These are phyloP conservation scores for Rhodophaea formosa DNA, from an alignment of 2,888 invertebrate genomes.

Conservation along the genomic window DNA sequence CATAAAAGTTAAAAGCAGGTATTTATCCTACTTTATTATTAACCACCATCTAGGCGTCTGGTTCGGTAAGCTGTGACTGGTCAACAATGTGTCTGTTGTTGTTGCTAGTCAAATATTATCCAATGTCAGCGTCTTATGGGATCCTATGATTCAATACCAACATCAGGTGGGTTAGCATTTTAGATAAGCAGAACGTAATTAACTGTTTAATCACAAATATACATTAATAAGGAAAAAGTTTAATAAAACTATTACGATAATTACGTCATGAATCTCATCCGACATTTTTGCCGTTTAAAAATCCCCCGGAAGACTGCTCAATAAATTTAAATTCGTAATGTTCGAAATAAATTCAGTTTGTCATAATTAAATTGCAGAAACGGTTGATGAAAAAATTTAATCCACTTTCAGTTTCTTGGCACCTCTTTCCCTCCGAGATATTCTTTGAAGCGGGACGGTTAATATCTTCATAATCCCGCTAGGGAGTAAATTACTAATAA, in stretches of 20 bases:
- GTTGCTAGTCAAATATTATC: no score
- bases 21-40: no score
- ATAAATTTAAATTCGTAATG: conserved; percentile 15
- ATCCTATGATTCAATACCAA: no score
- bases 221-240: not conserved
- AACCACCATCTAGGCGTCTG: no score
- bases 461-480: conserved; percentile 12
- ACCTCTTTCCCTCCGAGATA: conserved; percentile 21
- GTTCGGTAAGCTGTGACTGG: no score
- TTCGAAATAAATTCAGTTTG: conserved; percentile 13
- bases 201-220: not conserved
- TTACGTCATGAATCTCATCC: conserved; percentile 10
- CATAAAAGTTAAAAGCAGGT: no score
- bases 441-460: conserved; percentile 17
- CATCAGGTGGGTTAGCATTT: no score
- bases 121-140: no score
- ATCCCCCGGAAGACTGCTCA: conserved; percentile 10
- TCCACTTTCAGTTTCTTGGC: conserved; percentile 27
- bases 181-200: no score
- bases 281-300: conserved; percentile 6
- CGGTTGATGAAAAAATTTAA: conserved; percentile 29
- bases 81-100: no score
- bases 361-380: conserved; percentile 28
- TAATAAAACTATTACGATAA: not conserved
- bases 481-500: conserved; percentile 9